Conservation (phyloP, 64 coral and sea anemone species). For the Dendrophyllia cribrosa region DNA sequence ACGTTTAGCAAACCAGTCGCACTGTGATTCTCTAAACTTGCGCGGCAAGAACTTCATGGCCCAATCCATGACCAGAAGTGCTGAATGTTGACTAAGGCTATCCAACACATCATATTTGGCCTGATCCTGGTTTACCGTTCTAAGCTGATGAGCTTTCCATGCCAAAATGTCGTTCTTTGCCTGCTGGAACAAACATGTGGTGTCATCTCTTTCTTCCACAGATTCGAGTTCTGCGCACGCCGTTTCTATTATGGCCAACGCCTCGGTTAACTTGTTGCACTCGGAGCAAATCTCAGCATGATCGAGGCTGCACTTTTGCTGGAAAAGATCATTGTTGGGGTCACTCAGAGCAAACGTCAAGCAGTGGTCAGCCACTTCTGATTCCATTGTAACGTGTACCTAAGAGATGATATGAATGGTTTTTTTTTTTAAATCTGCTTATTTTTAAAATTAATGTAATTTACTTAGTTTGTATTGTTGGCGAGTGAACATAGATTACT, state of each 20-base stretch:
- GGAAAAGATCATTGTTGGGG: neutral
- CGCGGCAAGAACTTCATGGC: slow-evolving; percentile 17
- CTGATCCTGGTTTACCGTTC: slow-evolving; percentile 27
- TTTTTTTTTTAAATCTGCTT: no score
- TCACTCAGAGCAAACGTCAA: neutral
- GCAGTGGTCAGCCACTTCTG: slow-evolving; percentile 20
- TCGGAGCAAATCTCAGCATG: slow-evolving; percentile 1
- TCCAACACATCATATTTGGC: slow-evolving; percentile 17
- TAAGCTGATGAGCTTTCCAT: slow-evolving; percentile 23
- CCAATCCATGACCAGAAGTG: slow-evolving; percentile 20
- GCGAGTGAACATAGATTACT: no score
- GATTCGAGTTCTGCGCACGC: neutral
- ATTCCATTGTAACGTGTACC: slow-evolving; percentile 19
- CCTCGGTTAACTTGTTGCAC: neutral
- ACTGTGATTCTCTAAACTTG: slow-evolving; percentile 1
- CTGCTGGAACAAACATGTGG: neutral
- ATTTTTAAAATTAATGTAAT: neutral
- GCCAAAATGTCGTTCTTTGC: neutral
- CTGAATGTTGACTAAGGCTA: neutral
- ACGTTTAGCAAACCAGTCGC: slow-evolving; percentile 33
- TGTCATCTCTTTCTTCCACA: neutral
- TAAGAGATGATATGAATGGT: neutral
- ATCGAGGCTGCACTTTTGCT: neutral
- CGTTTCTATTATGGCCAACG: neutral
- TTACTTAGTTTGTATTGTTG: neutral